A percentile compares a stretch with the other conserved stretches of the same genome.
These are phyloP conservation scores for Callyntrura sp. DNA, from an alignment of 2,888 invertebrate species.

Conservation along the genomic window DNA sequence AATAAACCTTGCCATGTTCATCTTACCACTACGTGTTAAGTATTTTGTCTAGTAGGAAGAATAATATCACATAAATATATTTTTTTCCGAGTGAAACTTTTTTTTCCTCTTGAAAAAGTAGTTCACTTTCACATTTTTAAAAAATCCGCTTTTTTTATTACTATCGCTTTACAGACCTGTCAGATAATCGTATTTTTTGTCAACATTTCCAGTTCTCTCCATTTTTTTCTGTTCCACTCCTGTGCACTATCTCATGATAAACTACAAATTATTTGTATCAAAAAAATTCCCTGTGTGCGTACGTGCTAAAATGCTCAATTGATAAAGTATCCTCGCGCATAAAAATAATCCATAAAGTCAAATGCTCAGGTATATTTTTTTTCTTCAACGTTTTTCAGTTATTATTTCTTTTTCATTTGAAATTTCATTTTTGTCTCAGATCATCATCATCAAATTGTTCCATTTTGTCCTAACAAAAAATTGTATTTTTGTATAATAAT, in stretches of 20 bases:
- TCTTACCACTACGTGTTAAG: neutral
- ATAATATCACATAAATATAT: no score
- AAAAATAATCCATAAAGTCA: neutral
- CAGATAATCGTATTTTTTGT: constrained; percentile 38
- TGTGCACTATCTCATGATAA: constrained; percentile 22
- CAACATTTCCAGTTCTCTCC: constrained; percentile 45
- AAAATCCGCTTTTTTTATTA: neutral
- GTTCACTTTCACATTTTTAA: constrained; percentile 11
- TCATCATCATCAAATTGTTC: constrained; percentile 70
- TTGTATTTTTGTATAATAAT: constrained; percentile 50
- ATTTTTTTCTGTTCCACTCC: neutral
- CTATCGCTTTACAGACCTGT: constrained; percentile 27
- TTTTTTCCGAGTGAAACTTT: neutral
- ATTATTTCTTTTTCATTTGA: constrained; percentile 74
- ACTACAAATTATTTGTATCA: constrained; percentile 55
- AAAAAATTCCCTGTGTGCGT: no score
- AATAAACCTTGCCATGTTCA: no score
- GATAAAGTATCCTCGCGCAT: constrained; percentile 34
- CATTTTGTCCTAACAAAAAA: constrained; percentile 76
- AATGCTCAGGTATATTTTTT: constrained; percentile 52
- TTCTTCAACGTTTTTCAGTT: constrained; percentile 75
- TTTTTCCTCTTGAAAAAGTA: constrained; percentile 15
- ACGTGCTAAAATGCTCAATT: constrained; percentile 65
- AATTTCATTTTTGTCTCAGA: constrained; percentile 59
- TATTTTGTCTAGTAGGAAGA: constrained; percentile 55